Evolutionary conservation across 2,113 vertebrate species (phyloP).

Genomic region (Dolichallabes microphthalmus): DNA sequence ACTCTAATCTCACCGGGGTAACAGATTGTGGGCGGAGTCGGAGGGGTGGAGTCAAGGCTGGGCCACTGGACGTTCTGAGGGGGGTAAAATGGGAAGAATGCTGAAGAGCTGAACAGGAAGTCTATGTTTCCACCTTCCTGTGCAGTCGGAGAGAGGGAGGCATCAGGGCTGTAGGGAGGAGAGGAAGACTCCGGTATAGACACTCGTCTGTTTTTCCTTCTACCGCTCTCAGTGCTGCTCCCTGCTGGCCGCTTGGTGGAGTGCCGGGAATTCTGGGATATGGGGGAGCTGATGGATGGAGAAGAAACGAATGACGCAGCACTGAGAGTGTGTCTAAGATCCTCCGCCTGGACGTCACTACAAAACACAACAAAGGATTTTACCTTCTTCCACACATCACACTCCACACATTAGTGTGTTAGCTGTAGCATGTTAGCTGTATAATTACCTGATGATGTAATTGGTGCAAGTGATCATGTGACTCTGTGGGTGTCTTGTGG

Average conservation of each 20-base stretch:
- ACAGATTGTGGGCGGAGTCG: slow-evolving; percentile 51
- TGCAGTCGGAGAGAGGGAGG: slow-evolving; percentile 60
- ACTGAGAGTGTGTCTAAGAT: slow-evolving; percentile 63
- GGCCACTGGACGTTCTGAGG: slow-evolving; percentile 23
- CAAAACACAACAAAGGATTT: slow-evolving; percentile 15
- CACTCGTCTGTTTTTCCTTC: slow-evolving; percentile 42
- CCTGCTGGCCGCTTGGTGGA: slow-evolving; percentile 61
- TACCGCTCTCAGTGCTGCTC: slow-evolving; percentile 43
- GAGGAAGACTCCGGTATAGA: slow-evolving; percentile 54
- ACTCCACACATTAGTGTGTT: not conserved
- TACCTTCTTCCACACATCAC: not conserved
- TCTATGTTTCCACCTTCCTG: slow-evolving; percentile 56
- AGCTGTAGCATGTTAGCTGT: not conserved
- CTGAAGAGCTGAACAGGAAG: slow-evolving; percentile 57
- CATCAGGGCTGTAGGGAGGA: slow-evolving; percentile 68
- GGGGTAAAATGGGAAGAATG: slow-evolving; percentile 55
- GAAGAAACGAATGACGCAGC: slow-evolving; percentile 27
- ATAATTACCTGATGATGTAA: slow-evolving; percentile 70
- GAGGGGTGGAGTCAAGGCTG: not conserved
- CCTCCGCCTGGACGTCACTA: slow-evolving; percentile 71
- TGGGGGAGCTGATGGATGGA: slow-evolving; percentile 6
- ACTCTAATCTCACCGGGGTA: slow-evolving; percentile 60
- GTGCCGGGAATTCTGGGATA: slow-evolving; percentile 41
- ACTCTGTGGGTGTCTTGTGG: slow-evolving; percentile 49
- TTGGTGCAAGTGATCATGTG: slow-evolving; percentile 68